Percentiles rank a stretch among this genome's conserved stretches.
phyloP scores from a whole-genome alignment of 2,888 invertebrate genomes.

The Leptopterna dolabrata region DNA sequence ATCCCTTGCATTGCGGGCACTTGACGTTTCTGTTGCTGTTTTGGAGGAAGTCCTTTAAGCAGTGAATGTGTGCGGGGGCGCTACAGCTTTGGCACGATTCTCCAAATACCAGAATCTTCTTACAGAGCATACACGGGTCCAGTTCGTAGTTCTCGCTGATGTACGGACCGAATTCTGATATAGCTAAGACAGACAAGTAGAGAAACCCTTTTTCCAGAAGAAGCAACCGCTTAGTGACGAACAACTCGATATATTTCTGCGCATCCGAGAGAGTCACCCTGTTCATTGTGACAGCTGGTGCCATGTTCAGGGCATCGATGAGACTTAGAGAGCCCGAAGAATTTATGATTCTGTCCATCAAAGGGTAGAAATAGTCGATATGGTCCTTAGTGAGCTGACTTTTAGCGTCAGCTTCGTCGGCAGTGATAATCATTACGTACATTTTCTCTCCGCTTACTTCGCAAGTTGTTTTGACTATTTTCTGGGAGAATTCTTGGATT shows the following conservation, averaged over 20 bases:
- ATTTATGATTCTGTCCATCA: constrained; percentile 53
- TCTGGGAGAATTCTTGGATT: constrained; percentile 48
- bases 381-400: constrained; percentile 50
- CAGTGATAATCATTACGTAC: constrained; percentile 50
- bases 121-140: constrained; percentile 50
- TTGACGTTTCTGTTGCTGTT: constrained; percentile 44
- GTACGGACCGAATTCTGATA: constrained; percentile 53
- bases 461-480: constrained; percentile 46
- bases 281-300: constrained; percentile 19
- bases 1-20: constrained; percentile 53
- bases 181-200: constrained; percentile 49
- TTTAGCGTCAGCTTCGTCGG: constrained; percentile 44
- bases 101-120: constrained; percentile 51
- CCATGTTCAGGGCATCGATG: constrained; percentile 52
- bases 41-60: constrained; percentile 38
- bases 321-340: constrained; percentile 37
- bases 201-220: constrained; percentile 32
- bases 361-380: constrained; percentile 49
- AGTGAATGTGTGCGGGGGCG: constrained; percentile 48
- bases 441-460: constrained; percentile 55
- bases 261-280: constrained; percentile 49
- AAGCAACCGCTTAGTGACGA: constrained; percentile 48
- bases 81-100: constrained; percentile 51
- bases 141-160: constrained; percentile 52
- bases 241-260: constrained; percentile 41